Base-by-base conservation (phyloP, 2,113 vertebrate genomes). In the Eleginops maclovinus region DNA sequence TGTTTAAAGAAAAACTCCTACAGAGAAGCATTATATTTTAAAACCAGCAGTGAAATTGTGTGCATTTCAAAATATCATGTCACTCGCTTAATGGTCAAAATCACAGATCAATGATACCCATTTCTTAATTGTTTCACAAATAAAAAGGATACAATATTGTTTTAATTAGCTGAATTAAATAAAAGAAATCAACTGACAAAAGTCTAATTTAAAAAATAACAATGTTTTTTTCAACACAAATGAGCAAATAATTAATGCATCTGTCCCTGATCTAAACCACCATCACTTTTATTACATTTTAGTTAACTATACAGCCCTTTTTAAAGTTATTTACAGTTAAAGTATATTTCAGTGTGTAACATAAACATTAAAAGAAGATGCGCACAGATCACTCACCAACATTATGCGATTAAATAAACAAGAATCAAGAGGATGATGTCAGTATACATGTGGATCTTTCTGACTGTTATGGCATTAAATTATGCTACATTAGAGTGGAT, bases 241-340 rank as follows among this genome's bases (percentile, higher is more conserved):
- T 51, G 3, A 47, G 7, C 12, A 75, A 68, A 82, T 60, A 19
- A 82, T 49, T 56, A 26, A 81, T 66, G 44, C 3, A 66, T 69
- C 16, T 3, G 17, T 71, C 66, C 63, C 72, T 74, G 77, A 79
- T 84, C 77, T 80, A 82, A 79, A 78, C 70, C 82, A 82, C 73
- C 59, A 50, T 68, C 50, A 80, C 15, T 82, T 77, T 77, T 63
- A 82, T 86, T 75, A 84, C 36, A 80, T 28, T 56, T 72, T 54
- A 77, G 43, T 81, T 75, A 55, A 71, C 78, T 89, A 46, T 84
- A 88, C 91, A 94, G 92, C 88, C 90, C 90, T 91, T 92, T 87
- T 46, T 58, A 72, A 86, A 54, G 49, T 77, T 77, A 86, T 89
- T 83, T 87, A 90, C 86, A 88, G 56, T 63, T 47, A 16, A 72